Base-by-base conservation (phyloP, 2,797 vertebrate genomes). In the Periparus ater region DNA sequence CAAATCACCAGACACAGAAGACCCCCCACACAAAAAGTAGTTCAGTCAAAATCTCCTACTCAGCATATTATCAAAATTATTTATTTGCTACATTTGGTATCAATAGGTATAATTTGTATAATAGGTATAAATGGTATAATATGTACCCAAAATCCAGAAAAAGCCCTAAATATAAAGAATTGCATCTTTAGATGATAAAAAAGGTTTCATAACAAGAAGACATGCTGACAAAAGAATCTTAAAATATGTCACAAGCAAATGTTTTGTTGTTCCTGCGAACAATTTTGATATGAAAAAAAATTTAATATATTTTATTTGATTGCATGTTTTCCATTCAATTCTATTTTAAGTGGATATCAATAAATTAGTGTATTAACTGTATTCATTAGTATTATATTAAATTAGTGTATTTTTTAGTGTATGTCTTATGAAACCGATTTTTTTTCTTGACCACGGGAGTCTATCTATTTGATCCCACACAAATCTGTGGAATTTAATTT, bases 1-100 rank as follows among this genome's bases (percentile, higher is more conserved):
- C 40, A 93, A 95, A 95, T 92, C 79, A 95, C 47, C 40, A 94
- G 73, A 91, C 22, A 32, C 44, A 34, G 16, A 72, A 85, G 76
- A 74, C 23, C 22, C 4, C 14, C 66, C 12, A 45, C 38, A 71
- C 1, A 30, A 86, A 68, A 86, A 50, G 25, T 17, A 53, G 29
- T 48, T 60, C 16, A 74, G 45, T 58, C 4, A 70, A 93, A 93
- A 71, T 73, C 25, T 17, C 25, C 55, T 45, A 17, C 10, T 42
- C 6, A 21, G 12, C 22, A 63, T 67, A 72, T 47, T 61, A 68
- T 26, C 5, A 87, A 80, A 86, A 84, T 44, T 76, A 78, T 54
- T 61, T 74, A 19, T 72, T 88, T 93, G 6, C 22, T 70, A 50
- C 5, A 13, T 76, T 70, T 63, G 5, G 14, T 57, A 76, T 48